A percentile compares a stretch with the other conserved stretches of the same genome.
Conservation (phyloP, 92 coral and sea anemone species). For the Porites cylindrica region DNA sequence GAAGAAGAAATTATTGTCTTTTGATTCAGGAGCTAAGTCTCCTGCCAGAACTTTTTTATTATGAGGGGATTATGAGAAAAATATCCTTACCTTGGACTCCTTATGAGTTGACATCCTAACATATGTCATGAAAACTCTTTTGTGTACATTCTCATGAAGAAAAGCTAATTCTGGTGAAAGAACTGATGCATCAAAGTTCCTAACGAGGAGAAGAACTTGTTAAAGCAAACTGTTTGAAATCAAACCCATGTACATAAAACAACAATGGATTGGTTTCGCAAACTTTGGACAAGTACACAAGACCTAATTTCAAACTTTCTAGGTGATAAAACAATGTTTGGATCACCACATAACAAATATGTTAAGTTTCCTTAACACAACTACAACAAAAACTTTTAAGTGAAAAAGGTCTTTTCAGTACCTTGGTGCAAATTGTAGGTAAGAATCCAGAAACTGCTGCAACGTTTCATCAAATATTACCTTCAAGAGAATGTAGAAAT, state of each 20-base stretch:
- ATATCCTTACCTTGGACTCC: constrained; percentile 83
- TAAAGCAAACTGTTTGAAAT: no score
- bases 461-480: constrained; percentile 93
- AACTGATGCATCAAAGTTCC: constrained; percentile 76
- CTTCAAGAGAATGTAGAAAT: constrained; percentile 31
- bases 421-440: constrained; percentile 89
- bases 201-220: constrained; percentile 7
- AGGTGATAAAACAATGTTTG: no score
- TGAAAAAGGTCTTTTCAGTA: neutral
- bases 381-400: neutral
- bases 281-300: no score
- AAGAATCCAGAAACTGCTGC: constrained; percentile 86
- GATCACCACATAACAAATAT: no score
- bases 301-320: no score
- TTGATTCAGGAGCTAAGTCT: no score
- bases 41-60: no score
- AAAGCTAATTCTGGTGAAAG: constrained; percentile 67
- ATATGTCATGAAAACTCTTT: constrained; percentile 89
- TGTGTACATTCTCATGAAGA: constrained; percentile 74
- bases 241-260: no score
- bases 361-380: neutral
- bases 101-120: constrained; percentile 96
- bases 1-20: no score
- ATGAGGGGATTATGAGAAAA: neutral
- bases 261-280: no score